These are phyloP conservation scores for Tetraodon nigroviridis DNA, from an alignment of 2,113 vertebrate genomes.

Conservation along the genomic window DNA sequence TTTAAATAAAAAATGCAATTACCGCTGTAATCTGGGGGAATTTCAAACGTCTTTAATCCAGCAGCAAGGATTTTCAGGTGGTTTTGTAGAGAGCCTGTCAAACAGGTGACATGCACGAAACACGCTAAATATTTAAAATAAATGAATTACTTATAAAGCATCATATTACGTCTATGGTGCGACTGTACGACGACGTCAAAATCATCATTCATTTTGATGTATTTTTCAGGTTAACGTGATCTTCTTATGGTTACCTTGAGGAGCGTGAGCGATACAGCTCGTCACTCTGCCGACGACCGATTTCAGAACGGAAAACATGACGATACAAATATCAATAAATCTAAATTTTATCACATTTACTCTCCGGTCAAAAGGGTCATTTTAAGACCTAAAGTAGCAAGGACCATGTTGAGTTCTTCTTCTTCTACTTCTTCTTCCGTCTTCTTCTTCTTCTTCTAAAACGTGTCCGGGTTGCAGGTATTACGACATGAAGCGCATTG, in stretches of 20 bases:
- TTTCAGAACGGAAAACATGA: constrained; percentile 63
- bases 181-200: too few species aligned
- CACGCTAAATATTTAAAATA: neutral
- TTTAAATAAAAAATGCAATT: constrained; percentile 19
- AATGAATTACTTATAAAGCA: neutral
- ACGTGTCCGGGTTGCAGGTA: too few species aligned
- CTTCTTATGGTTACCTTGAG: constrained; percentile 55
- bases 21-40: constrained; percentile 84
- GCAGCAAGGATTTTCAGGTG: constrained; percentile 63
- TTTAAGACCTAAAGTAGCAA: too few species aligned
- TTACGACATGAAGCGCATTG: too few species aligned
- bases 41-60: constrained; percentile 75
- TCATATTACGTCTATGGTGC: too few species aligned
- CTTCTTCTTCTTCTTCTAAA: too few species aligned
- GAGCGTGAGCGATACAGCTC: constrained; percentile 23
- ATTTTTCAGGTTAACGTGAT: neutral
- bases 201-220: neutral
- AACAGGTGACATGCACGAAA: constrained; percentile 1
- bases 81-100: constrained; percentile 52
- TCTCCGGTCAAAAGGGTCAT: too few species aligned
- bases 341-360: too few species aligned
- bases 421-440: too few species aligned
- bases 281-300: constrained; percentile 43
- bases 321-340: neutral
- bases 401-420: too few species aligned